phyloP scores from a whole-genome alignment of 2,797 vertebrate genomes.

The Acipenser oxyrinchus region DNA sequence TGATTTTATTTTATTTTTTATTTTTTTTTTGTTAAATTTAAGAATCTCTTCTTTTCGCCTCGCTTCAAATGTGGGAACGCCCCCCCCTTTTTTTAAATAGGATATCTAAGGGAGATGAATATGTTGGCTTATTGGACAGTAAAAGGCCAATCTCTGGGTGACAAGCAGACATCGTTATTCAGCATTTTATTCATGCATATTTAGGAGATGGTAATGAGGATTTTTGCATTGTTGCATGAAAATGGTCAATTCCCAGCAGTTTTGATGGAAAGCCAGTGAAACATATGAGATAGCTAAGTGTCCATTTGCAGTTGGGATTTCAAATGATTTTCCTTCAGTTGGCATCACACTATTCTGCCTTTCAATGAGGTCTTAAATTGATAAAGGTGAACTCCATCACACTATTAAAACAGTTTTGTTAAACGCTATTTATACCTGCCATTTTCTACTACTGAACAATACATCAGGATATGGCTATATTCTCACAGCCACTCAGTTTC shows the following conservation, averaged over 20 bases:
- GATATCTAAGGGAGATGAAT: conserved; percentile 86
- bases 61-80: conserved; percentile 54
- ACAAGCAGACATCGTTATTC: conserved; percentile 82
- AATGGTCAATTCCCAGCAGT: conserved; percentile 79
- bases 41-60: conserved; percentile 67
- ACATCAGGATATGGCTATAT: conserved; percentile 2
- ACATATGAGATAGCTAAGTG: conserved; percentile 52
- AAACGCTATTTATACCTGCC: conserved; percentile 44
- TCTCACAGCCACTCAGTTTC: neutral
- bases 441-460: conserved; percentile 36
- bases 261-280: conserved; percentile 57
- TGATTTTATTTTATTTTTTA: conserved; percentile 55
- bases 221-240: conserved; percentile 98
- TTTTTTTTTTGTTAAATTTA: conserved; percentile 67
- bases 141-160: conserved; percentile 93
- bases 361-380: conserved; percentile 28
- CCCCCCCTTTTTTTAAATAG: conserved; percentile 65
- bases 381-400: conserved; percentile 50
- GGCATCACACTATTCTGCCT: conserved; percentile 42
- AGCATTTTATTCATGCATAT: conserved; percentile 97
- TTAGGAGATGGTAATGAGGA: conserved; percentile 97
- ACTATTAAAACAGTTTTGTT: conserved; percentile 36
- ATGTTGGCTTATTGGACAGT: conserved; percentile 92
- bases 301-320: conserved; percentile 51
- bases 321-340: conserved; percentile 48